A percentile compares a stretch with the other conserved stretches of the same genome.
These are phyloP conservation scores for Microtus obscurus DNA, from an alignment of 2,797 vertebrate genomes.

Conservation along the genomic window DNA sequence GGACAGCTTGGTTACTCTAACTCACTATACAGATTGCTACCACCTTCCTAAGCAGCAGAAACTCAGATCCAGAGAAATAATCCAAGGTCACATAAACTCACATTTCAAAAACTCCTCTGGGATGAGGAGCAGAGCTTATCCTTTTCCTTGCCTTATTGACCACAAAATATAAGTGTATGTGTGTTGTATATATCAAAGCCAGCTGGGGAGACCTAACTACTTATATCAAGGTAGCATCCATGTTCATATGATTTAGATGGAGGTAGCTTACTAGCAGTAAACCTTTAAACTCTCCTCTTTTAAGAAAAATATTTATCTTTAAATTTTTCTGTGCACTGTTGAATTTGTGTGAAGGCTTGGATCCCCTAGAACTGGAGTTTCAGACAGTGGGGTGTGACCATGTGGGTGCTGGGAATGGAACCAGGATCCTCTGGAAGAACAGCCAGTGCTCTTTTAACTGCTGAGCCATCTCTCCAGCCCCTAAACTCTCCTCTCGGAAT, in stretches of 20 bases:
- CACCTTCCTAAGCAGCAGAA: not conserved
- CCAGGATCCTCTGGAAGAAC: not conserved
- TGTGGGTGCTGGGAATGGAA: not conserved
- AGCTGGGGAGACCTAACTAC: slow-evolving; percentile 18
- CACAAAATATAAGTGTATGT: not conserved
- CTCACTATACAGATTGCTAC: not conserved
- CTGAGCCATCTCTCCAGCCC: not conserved
- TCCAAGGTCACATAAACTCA: not conserved
- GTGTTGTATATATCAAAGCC: not conserved
- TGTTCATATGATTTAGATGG: not conserved
- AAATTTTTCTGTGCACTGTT: not conserved
- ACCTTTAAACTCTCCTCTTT: slow-evolving; percentile 4
- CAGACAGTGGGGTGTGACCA: not conserved
- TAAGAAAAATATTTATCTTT: not conserved
- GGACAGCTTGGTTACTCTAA: not conserved
- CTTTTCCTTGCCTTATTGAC: not conserved
- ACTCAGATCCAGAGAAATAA: not conserved
- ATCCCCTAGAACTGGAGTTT: not conserved
- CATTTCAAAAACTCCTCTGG: not conserved
- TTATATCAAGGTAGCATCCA: not conserved
- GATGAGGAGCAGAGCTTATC: not conserved
- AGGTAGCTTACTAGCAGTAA: not conserved
- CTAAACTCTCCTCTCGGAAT: not conserved
- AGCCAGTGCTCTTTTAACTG: too few species aligned
- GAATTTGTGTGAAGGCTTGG: too few species aligned